phyloP scores from a whole-genome alignment of 2,797 vertebrate genomes.

The Chloroceryle amazona region DNA sequence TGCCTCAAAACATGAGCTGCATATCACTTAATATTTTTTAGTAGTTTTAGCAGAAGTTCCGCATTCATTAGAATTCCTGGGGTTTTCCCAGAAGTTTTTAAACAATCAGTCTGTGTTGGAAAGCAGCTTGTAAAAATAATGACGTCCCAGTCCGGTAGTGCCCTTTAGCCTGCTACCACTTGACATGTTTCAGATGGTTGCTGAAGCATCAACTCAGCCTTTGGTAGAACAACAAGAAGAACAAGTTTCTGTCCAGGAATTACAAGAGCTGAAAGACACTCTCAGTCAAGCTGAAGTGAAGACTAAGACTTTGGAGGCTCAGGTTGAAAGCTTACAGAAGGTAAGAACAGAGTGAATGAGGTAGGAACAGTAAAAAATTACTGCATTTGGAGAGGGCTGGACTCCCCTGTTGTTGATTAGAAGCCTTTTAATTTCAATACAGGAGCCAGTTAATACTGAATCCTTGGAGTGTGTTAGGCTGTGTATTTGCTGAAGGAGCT shows the following conservation, averaged over 20 bases:
- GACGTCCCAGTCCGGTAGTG: neutral
- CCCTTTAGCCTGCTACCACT: neutral
- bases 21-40: neutral
- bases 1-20: neutral
- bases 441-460: neutral
- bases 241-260: slow-evolving; percentile 89
- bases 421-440: neutral
- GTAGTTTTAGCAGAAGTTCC: neutral
- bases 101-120: fast-evolving
- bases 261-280: slow-evolving; percentile 88
- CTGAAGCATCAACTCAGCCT: slow-evolving; percentile 85
- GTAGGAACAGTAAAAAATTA: slow-evolving; percentile 45
- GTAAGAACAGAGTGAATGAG: slow-evolving; percentile 79
- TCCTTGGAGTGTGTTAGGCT: neutral
- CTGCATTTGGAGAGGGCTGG: neutral
- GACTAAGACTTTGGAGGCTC: slow-evolving; percentile 87
- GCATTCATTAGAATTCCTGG: neutral
- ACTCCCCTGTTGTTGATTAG: neutral
- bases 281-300: slow-evolving; percentile 88
- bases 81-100: neutral
- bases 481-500: neutral
- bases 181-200: slow-evolving; percentile 44
- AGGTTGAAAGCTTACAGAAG: slow-evolving; percentile 91
- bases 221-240: slow-evolving; percentile 88
- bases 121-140: neutral